Evolutionary conservation across 2,113 vertebrate species (phyloP).

Genomic region (Thunnus maccoyii): DNA sequence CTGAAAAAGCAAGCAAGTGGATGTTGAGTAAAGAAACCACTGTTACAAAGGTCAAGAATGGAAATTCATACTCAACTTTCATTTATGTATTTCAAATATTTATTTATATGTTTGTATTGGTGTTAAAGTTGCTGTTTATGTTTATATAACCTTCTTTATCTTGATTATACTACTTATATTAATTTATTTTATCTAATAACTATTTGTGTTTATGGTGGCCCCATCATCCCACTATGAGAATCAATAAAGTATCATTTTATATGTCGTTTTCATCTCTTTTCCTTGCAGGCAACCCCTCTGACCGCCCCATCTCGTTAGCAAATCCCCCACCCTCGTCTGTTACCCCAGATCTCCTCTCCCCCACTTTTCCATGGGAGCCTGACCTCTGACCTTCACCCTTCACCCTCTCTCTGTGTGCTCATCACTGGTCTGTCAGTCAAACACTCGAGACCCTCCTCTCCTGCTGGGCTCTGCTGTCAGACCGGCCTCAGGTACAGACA

Average conservation of each 20-base stretch:
- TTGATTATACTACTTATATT: too few relatives aligned
- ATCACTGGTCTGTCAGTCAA: slow-evolving; percentile 79
- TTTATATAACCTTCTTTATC: not conserved
- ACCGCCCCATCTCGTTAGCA: slow-evolving; percentile 64
- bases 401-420: slow-evolving; percentile 66
- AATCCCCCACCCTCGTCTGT: slow-evolving; percentile 21
- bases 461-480: slow-evolving; percentile 63
- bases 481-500: slow-evolving; percentile 59
- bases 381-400: slow-evolving; percentile 77
- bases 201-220: not conserved
- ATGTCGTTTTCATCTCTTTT: not conserved
- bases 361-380: slow-evolving; percentile 62
- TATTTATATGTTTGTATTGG: not conserved
- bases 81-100: not conserved
- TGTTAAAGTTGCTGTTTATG: not conserved
- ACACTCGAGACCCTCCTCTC: slow-evolving; percentile 62
- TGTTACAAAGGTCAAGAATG: not conserved
- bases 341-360: slow-evolving; percentile 33
- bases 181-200: not conserved
- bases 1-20: too few relatives aligned
- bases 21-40: too few relatives aligned
- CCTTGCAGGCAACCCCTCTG: not conserved
- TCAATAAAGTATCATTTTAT: not conserved
- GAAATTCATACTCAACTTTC: not conserved
- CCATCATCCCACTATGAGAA: not conserved